Base-by-base conservation (phyloP, 2,888 invertebrate genomes). In the Drosophila neutralis region DNA sequence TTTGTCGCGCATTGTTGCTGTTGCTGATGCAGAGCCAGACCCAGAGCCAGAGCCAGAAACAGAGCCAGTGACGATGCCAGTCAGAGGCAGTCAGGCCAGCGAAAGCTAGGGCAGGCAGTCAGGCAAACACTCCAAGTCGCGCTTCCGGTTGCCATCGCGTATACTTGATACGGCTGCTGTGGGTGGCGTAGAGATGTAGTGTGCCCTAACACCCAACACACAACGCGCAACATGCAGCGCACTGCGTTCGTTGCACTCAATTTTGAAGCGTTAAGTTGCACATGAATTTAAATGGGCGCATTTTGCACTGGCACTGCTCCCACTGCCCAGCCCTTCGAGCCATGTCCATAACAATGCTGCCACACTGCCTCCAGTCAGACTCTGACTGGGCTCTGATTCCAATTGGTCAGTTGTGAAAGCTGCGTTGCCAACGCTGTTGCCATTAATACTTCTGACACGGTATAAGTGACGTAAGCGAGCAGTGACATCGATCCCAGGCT, bases 231-330 rank as follows among this genome's bases (percentile, higher is more conserved):
- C 65, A 29, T 18, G n/a, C 29, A 29, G 18, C 38, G 69, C 75
- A 67, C 74, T 67, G 82, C 87, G 90, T 90, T 89, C 90, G 87
- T 87, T 87, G 87, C 87, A 87, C 87, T 87, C 89, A 82, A 88
- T 90, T 90, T 87, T 87, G 78, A 83, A 87, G 89, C 90, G 89
- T 90, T 87, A 87, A 90, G 90, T 87, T 87, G 89, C 84, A 90
- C 87, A 87, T 87, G 90, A 90, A 87, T 87, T 87, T 88, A 90
- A 90, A 90, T 83, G 87, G 67, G 60, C 60, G 57, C 54, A 54
- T 59, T 66, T 56, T 62, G 29, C 51, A 38, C 29, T 52, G 38
- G 18, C 64, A 18, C 58, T 45, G 48, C 10, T 54, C 38, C 48
- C 67, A 27, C 33, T 57, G 38, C 33, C 35, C 40, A 18, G 21